Evolutionary conservation across 2,888 invertebrate genomes (phyloP).

Genomic region (Ornithoptera alexandrae): DNA sequence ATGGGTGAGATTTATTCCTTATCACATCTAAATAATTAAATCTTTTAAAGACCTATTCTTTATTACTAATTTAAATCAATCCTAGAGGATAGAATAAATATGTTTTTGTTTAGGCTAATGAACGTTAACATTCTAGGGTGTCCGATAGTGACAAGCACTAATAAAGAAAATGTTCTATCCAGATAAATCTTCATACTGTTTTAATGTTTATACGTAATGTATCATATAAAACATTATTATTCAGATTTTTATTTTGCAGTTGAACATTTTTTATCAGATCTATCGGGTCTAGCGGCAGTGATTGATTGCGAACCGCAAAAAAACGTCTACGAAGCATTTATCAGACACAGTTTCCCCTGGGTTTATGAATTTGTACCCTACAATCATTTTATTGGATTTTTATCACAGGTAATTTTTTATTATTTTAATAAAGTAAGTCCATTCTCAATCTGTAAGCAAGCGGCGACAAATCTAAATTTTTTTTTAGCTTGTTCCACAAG

Average conservation of each 20-base stretch:
- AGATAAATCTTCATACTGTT: no score
- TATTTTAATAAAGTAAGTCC: neutral
- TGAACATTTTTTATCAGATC: constrained; percentile 50
- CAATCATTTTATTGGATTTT: constrained; percentile 39
- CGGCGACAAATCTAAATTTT: no score
- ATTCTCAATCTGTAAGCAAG: no score
- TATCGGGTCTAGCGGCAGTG: constrained; percentile 42
- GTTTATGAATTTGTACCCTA: constrained; percentile 45
- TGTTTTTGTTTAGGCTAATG: no score
- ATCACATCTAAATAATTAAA: neutral
- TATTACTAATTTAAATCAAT: no score
- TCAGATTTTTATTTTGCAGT: constrained; percentile 44
- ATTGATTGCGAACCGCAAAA: constrained; percentile 46
- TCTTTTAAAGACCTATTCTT: no score
- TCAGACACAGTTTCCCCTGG: constrained; percentile 45
- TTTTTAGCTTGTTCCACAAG: no score
- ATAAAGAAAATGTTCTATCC: no score
- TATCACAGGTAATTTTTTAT: constrained; percentile 42
- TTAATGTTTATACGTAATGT: neutral
- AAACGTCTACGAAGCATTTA: constrained; percentile 44
- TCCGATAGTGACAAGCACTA: no score
- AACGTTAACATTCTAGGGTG: no score
- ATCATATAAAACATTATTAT: neutral
- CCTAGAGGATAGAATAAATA: no score
- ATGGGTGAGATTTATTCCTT: constrained; percentile 39